phyloP scores from a whole-genome alignment of 2,888 invertebrate species.

The Clitarchus hookeri region DNA sequence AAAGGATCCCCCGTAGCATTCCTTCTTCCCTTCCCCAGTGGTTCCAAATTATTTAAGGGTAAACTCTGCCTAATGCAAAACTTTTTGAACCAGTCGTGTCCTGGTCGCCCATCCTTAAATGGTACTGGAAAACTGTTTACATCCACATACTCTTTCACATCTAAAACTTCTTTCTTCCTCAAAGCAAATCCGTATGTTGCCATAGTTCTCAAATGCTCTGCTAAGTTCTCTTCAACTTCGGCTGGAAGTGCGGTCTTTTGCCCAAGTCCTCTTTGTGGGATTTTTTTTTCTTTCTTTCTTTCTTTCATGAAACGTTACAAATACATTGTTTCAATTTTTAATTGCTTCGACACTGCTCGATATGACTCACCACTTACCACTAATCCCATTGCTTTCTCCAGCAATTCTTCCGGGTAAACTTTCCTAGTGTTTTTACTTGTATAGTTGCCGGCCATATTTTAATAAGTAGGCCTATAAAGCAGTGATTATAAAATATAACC shows the following conservation, averaged over 20 bases:
- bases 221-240: background rate
- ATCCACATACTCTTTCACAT: background rate
- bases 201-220: too few species aligned
- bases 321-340: background rate
- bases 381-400: too few species aligned
- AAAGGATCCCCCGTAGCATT: background rate
- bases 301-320: background rate
- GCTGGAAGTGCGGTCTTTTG: background rate
- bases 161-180: background rate
- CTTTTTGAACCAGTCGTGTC: background rate
- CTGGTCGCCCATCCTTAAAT: slow-evolving; percentile 16
- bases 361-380: background rate
- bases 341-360: background rate
- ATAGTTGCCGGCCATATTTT: too few species aligned
- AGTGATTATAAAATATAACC: too few species aligned
- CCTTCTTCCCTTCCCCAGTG: too few species aligned
- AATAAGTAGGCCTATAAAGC: too few species aligned
- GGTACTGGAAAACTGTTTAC: background rate
- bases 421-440: too few species aligned
- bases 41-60: background rate
- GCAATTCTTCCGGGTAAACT: too few species aligned
- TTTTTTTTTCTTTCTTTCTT: background rate
- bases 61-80: background rate
- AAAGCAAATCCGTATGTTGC: too few species aligned
- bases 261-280: background rate